Evolutionary conservation across 1,140 invertebrate genomes (phyloP).

Genomic region (Drosophila cardini): DNA sequence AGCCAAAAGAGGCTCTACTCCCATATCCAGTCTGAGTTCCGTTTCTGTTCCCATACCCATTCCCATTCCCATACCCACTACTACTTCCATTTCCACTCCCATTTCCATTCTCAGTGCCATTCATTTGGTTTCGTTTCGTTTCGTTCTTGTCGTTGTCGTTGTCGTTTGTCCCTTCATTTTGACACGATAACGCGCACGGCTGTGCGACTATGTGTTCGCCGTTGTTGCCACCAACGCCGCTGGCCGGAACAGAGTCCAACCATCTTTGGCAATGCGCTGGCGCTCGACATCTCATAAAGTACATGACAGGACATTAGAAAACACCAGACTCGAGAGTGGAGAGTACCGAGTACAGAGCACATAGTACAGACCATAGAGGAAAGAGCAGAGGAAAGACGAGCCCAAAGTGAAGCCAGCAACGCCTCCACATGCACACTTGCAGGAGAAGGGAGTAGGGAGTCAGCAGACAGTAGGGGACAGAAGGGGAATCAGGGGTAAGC

Average conservation of each 20-base stretch:
- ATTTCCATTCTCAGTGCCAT: slow-evolving; percentile 4
- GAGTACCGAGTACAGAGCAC: no score
- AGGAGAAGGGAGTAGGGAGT: not conserved
- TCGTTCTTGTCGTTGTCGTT: slow-evolving; percentile 77
- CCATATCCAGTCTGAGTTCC: not conserved
- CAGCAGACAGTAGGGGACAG: no score
- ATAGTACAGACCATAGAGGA: no score
- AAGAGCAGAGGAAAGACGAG: slow-evolving; percentile 44
- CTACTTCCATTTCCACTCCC: not conserved
- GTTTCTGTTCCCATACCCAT: not conserved
- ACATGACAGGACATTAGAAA: slow-evolving; percentile 84
- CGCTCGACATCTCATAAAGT: slow-evolving; percentile 83
- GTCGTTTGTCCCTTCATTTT: slow-evolving; percentile 82
- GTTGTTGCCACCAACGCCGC: slow-evolving; percentile 23
- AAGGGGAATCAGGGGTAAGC: slow-evolving; percentile 8
- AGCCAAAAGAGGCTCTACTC: slow-evolving; percentile 47
- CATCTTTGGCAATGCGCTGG: slow-evolving; percentile 81
- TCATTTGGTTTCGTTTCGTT: slow-evolving; percentile 60
- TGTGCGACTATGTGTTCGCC: slow-evolving; percentile 29
- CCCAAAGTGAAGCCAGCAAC: slow-evolving; percentile 51
- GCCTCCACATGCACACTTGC: slow-evolving; percentile 60
- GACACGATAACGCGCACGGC: slow-evolving; percentile 78
- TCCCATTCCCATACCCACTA: not conserved
- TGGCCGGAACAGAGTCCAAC: slow-evolving; percentile 47
- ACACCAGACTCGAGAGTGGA: slow-evolving; percentile 47